Evolutionary conservation across 2,888 invertebrate genomes (phyloP), one percentile per base, ranked within the genome.

Genomic region (Prosopocoilus inquinatus): DNA sequence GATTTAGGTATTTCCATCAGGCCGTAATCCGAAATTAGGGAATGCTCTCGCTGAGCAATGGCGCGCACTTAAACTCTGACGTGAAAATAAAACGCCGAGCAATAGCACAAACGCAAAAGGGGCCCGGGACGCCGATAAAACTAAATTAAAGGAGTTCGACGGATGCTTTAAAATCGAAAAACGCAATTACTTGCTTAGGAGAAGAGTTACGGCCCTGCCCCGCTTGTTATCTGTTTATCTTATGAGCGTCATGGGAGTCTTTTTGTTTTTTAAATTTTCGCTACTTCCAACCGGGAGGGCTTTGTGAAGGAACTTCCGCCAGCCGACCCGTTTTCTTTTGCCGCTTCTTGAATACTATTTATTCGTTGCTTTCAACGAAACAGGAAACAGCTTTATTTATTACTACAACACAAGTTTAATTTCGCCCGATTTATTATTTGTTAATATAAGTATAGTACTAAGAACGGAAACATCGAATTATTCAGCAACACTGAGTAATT

Each of bases 221-320:
- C 62, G 62, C 66, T 69, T 69, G 68, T 70, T 72, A 71, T 70
- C 68, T 69, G 65, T 69, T 69, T 67, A 69, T 67, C 67, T 71
- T 67, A 70, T 64, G 65, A 62, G 47, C 63, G 66, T 59, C 65
- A 47, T 46, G 71, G 68, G 70, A 64, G 63, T 61, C 41, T 55
- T 65, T 64, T 20, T 11, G 59, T 60, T 66, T 67, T n/a, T 67
- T 59, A 64, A 68, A 68, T 66, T 67, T 58, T 49, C 51, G 46
- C 56, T 13, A n/a, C 28, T 33, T 28, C 12, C 33, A 9, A 7
- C 28, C 46, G 9, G 9, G n/a, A n/a, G n/a, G n/a, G 9, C 11
- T 46, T 46, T 9, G 12, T 11, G 12, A 4, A 16, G 9, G 13
- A 16, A 38, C 7, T 28, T 28, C 20, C 20, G 20, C 20, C 20